Percentiles rank a stretch among this genome's conserved stretches.
Evolutionary conservation across 92 coral and sea anemone genomes (phyloP).

Genomic region (Actinernus sp.): DNA sequence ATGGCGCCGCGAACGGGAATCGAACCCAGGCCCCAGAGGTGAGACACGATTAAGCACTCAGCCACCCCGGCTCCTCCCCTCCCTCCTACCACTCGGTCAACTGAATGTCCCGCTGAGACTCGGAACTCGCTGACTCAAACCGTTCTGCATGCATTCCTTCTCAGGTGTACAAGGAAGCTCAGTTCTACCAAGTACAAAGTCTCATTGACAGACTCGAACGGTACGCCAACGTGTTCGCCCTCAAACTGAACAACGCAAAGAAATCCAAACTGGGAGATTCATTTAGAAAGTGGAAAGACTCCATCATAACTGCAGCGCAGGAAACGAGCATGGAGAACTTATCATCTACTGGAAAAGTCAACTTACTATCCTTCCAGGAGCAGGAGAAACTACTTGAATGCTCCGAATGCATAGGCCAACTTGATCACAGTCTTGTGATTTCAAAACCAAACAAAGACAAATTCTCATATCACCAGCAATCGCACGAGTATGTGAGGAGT

Average conservation of each 20-base stretch:
- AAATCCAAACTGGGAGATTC: slow-evolving; percentile 80
- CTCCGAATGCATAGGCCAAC: slow-evolving; percentile 81
- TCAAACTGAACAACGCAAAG: slow-evolving; percentile 77
- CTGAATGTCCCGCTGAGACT: too few species aligned
- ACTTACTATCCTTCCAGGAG: slow-evolving; percentile 77
- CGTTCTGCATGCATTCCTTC: too few species aligned
- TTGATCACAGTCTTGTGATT: slow-evolving; percentile 76
- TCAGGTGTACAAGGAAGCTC: slow-evolving; percentile 94
- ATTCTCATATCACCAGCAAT: slow-evolving; percentile 63
- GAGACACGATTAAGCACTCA: too few species aligned
- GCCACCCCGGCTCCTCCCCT: too few species aligned
- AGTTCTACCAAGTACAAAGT: slow-evolving; percentile 84
- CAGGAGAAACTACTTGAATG: slow-evolving; percentile 55
- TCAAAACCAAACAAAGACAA: slow-evolving; percentile 54
- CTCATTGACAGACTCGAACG: slow-evolving; percentile 84
- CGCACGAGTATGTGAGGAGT: slow-evolving; percentile 69
- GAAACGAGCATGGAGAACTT: slow-evolving; percentile 77
- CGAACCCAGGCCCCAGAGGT: too few species aligned
- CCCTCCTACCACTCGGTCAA: too few species aligned
- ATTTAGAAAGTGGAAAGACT: slow-evolving; percentile 78
- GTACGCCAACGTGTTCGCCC: slow-evolving; percentile 83
- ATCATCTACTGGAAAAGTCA: slow-evolving; percentile 67
- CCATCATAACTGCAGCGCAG: slow-evolving; percentile 79
- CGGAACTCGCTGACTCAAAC: too few species aligned
- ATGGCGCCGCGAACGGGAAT: too few species aligned